A percentile compares a stretch with the other conserved stretches of the same genome.
These are phyloP conservation scores for Akabosia matsudoensis DNA, from an alignment of 1,140 invertebrate species.

Conservation along the genomic window DNA sequence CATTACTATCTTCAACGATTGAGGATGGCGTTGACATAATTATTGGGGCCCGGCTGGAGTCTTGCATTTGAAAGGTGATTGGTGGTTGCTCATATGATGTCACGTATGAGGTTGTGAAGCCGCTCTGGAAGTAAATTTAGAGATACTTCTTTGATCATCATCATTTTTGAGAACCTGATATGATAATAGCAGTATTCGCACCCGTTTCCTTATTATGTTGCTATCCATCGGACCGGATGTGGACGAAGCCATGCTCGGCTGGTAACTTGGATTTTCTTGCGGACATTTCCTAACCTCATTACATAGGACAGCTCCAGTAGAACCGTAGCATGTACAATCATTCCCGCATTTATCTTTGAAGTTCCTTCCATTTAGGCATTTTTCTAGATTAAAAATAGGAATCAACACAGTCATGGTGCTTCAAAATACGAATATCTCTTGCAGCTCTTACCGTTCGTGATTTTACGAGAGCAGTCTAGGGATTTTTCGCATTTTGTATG, in stretches of 20 bases:
- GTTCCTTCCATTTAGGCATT: constrained; percentile 20
- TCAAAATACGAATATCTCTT: neutral
- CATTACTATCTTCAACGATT: neutral
- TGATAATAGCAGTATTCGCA: no score
- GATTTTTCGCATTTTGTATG: constrained; percentile 24
- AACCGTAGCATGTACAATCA: constrained; percentile 27
- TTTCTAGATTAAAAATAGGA: constrained; percentile 10
- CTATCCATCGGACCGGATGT: neutral
- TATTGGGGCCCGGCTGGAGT: neutral
- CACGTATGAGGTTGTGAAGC: no score
- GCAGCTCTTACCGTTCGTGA: neutral
- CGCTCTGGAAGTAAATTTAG: no score
- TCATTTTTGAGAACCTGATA: no score
- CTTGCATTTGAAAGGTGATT: no score
- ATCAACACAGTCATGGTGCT: neutral
- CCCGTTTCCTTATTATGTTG: neutral
- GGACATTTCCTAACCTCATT: constrained; percentile 2
- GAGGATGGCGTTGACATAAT: neutral
- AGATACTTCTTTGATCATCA: no score
- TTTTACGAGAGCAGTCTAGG: neutral
- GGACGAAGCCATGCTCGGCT: neutral
- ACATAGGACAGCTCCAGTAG: constrained; percentile 26
- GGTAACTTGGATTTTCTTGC: no score
- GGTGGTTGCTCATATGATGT: no score
- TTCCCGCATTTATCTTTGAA: constrained; percentile 31